Evolutionary conservation across 1,140 invertebrate genomes (phyloP).

Genomic region (Procambarus virginalis): DNA sequence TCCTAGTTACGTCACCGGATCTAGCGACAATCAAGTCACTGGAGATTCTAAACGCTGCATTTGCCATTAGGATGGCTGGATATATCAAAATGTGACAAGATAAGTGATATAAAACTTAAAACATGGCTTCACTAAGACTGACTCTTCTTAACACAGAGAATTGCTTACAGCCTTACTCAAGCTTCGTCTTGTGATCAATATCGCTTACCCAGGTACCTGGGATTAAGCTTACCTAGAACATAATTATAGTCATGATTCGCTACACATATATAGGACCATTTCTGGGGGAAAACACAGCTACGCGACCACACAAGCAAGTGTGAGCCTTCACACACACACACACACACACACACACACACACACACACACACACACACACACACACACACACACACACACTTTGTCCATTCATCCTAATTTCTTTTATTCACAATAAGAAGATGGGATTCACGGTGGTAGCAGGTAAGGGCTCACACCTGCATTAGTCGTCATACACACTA

Average conservation of each 20-base stretch:
- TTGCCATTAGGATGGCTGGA: slow-evolving; percentile 22
- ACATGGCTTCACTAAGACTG: neutral
- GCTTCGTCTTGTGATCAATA: slow-evolving; percentile 10
- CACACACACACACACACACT: neutral
- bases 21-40: slow-evolving; percentile 19
- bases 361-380: neutral
- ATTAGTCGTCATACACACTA: slow-evolving; percentile 20
- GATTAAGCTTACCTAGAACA: slow-evolving; percentile 47
- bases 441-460: neutral
- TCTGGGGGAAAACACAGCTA: slow-evolving; percentile 54
- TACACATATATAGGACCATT: slow-evolving; percentile 65
- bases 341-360: neutral
- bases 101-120: slow-evolving; percentile 16
- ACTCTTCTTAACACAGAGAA: neutral
- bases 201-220: slow-evolving; percentile 4
- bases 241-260: slow-evolving; percentile 56
- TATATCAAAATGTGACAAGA: slow-evolving; percentile 40
- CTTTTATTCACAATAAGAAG: neutral
- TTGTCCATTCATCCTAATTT: neutral
- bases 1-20: neutral
- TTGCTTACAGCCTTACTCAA: neutral
- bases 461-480: neutral
- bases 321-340: neutral
- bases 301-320: slow-evolving; percentile 41
- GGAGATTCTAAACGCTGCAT: neutral